Conservation (phyloP, 2,113 vertebrate genomes). For the Prochilodus magdalenae region DNA sequence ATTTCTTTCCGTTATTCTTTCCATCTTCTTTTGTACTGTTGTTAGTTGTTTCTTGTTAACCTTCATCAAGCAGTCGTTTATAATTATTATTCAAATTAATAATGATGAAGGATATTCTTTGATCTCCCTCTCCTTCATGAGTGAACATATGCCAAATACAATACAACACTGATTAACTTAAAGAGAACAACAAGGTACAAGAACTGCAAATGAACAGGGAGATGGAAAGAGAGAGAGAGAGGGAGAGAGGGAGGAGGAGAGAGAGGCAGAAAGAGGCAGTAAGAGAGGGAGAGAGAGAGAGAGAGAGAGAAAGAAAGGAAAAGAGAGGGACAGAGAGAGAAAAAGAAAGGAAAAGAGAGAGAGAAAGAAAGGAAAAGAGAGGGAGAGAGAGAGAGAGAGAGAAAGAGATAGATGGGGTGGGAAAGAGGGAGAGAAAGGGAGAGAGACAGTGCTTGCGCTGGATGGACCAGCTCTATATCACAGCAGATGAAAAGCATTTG, state of each 20-base stretch:
- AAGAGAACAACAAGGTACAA: not conserved
- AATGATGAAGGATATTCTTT: not conserved
- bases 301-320: constrained; percentile 7
- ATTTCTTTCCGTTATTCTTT: not conserved
- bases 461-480: constrained; percentile 22
- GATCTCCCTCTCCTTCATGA: not conserved
- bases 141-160: constrained; percentile 5
- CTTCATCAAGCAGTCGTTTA: not conserved
- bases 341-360: not conserved
- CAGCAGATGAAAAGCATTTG: constrained; percentile 56
- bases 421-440: constrained; percentile 5
- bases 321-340: not conserved
- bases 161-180: constrained; percentile 11
- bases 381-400: not conserved
- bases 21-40: not conserved
- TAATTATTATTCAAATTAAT: not conserved
- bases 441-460: not conserved
- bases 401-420: not conserved
- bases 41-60: not conserved
- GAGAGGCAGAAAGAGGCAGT: not conserved
- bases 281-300: not conserved
- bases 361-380: not conserved
- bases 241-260: not conserved
- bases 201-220: not conserved
- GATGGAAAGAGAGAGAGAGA: not conserved